A percentile compares a stretch with the other conserved stretches of the same genome.
These are phyloP conservation scores for Resseliella maxima DNA, from an alignment of 2,888 invertebrate species.

Conservation along the genomic window DNA sequence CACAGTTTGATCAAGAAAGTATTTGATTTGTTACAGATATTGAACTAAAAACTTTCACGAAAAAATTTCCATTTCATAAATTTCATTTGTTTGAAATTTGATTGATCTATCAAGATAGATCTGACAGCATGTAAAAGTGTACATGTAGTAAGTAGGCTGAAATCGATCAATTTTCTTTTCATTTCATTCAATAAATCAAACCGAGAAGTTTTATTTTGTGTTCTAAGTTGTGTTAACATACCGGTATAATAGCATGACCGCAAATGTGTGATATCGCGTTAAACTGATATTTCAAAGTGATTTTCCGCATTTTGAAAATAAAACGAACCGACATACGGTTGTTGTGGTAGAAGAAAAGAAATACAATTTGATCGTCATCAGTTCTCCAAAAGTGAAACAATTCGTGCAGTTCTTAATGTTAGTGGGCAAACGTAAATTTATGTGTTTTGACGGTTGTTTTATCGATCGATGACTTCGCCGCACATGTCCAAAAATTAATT, in stretches of 20 bases:
- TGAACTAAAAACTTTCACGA: not conserved
- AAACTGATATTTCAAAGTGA: not conserved
- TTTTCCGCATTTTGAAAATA: conserved; percentile 32
- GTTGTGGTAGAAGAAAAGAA: not conserved
- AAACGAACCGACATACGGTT: not conserved
- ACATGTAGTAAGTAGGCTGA: not conserved
- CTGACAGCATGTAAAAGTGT: not conserved
- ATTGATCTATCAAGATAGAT: conserved; percentile 10
- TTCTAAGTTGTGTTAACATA: conserved; percentile 26
- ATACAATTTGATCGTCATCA: not conserved
- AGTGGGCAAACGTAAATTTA: too few species aligned
- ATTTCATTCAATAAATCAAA: conserved; percentile 32
- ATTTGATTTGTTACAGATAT: not conserved
- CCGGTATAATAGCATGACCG: not conserved
- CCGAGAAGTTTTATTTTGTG: conserved; percentile 24
- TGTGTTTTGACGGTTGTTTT: conserved; percentile 30
- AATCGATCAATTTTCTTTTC: conserved; percentile 32
- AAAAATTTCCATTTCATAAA: not conserved
- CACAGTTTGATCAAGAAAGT: not conserved
- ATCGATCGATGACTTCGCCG: conserved; percentile 13
- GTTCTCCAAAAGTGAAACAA: not conserved
- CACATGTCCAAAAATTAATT: conserved; percentile 53
- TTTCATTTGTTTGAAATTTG: not conserved
- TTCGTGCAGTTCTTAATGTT: too few species aligned
- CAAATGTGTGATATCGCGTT: conserved; percentile 46